Evolutionary conservation across 2,888 invertebrate genomes (phyloP).

Genomic region (Microchrysa polita): DNA sequence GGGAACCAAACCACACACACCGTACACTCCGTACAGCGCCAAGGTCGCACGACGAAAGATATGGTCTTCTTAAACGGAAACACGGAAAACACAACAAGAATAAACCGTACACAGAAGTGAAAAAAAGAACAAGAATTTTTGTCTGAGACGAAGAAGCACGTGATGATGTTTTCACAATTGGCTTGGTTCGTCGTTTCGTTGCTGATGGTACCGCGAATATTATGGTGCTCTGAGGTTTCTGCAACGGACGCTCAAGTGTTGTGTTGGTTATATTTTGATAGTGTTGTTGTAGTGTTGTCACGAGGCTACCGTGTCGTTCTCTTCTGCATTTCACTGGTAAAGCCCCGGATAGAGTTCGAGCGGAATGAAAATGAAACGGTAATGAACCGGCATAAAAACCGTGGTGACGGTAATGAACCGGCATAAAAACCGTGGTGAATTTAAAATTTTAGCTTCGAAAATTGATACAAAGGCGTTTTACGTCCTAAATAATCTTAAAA

Average conservation of each 20-base stretch:
- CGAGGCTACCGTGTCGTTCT: neutral
- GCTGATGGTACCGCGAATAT: slow-evolving; percentile 27
- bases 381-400: no score
- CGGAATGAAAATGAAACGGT: no score
- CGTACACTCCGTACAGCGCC: slow-evolving; percentile 29
- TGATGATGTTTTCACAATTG: slow-evolving; percentile 14
- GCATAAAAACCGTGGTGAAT: no score
- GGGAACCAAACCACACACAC: slow-evolving; percentile 10
- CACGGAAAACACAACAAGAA: slow-evolving; percentile 30
- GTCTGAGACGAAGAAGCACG: slow-evolving; percentile 30
- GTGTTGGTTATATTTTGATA: slow-evolving; percentile 25
- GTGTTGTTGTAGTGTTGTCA: slow-evolving; percentile 18
- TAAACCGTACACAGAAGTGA: no score
- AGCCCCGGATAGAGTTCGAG: no score
- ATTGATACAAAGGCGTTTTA: no score
- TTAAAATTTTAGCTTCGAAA: no score
- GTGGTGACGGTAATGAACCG: no score
- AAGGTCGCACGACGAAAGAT: slow-evolving; percentile 40
- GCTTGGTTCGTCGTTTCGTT: slow-evolving; percentile 14
- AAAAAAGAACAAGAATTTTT: slow-evolving; percentile 13
- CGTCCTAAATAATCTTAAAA: no score
- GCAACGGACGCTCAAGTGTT: neutral
- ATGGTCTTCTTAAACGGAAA: slow-evolving; percentile 29
- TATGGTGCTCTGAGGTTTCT: slow-evolving; percentile 26
- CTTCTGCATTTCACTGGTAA: slow-evolving; percentile 11